These are phyloP conservation scores for Centropyge bicolor DNA, from an alignment of 2,797 vertebrate genomes.

Conservation along the genomic window DNA sequence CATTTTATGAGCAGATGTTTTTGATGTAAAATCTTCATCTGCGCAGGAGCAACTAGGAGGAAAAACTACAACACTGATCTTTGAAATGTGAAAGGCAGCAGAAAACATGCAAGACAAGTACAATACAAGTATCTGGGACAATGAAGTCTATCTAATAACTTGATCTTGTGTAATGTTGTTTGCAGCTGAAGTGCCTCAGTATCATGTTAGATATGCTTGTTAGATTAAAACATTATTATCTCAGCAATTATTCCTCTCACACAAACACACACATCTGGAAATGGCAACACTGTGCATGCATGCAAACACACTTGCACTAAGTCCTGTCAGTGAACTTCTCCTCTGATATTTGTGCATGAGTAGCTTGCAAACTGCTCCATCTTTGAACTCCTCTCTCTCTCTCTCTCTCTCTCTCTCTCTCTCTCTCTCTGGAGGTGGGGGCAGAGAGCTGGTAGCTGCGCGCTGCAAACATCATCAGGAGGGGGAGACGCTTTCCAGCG, in stretches of 20 bases:
- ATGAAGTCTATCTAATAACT: no score
- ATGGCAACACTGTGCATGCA: not conserved
- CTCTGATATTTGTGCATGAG: slow-evolving; percentile 84
- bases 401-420: slow-evolving; percentile 42
- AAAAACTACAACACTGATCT: no score
- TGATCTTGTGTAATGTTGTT: no score
- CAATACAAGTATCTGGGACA: no score
- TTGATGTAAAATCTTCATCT: no score
- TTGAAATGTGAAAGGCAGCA: no score
- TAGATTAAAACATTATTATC: no score
- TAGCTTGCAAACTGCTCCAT: slow-evolving; percentile 93
- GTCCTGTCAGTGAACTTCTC: slow-evolving; percentile 55
- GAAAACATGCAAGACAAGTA: no score
- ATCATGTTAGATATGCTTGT: no score
- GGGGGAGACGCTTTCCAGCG: slow-evolving; percentile 92
- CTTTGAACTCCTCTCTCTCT: slow-evolving; percentile 61
- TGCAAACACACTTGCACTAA: slow-evolving; percentile 12
- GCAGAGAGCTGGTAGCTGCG: slow-evolving; percentile 85
- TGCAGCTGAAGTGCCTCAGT: no score
- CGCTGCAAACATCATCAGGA: slow-evolving; percentile 95
- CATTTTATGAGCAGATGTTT: no score
- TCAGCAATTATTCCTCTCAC: not conserved
- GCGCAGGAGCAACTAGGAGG: no score
- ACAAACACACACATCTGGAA: not conserved
- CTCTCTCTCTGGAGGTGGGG: slow-evolving; percentile 72